Evolutionary conservation across 2,797 vertebrate species (phyloP).

Genomic region (Enteromius unitaeniatus): DNA sequence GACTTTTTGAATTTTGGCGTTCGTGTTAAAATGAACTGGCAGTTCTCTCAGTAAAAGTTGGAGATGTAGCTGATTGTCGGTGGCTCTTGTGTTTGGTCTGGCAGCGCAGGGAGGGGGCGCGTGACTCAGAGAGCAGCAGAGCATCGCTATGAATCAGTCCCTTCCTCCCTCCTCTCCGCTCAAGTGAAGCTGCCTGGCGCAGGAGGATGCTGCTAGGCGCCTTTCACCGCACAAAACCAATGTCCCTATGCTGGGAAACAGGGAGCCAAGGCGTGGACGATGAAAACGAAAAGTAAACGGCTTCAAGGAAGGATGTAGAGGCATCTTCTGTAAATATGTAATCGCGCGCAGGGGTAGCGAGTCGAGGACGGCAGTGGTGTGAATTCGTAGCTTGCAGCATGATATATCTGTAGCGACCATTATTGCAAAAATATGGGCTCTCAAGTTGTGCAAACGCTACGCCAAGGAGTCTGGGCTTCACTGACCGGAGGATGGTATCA

Average conservation of each 20-base stretch:
- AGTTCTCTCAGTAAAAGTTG: neutral
- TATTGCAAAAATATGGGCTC: slow-evolving; percentile 81
- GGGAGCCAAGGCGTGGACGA: slow-evolving; percentile 31
- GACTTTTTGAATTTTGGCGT: too few relatives aligned
- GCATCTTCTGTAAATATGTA: slow-evolving; percentile 54
- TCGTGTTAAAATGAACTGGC: neutral
- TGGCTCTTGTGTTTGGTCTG: neutral
- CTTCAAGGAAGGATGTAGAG: slow-evolving; percentile 31
- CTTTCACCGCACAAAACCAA: slow-evolving; percentile 27
- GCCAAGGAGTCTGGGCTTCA: slow-evolving; percentile 96
- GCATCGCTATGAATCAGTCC: slow-evolving; percentile 40
- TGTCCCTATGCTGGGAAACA: slow-evolving; percentile 27
- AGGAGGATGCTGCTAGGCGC: slow-evolving; percentile 41
- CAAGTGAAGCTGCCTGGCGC: slow-evolving; percentile 20
- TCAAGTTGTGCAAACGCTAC: slow-evolving; percentile 90
- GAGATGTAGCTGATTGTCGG: neutral
- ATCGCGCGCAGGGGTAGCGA: slow-evolving; percentile 58
- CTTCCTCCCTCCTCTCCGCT: slow-evolving; percentile 30
- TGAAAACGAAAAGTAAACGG: slow-evolving; percentile 47
- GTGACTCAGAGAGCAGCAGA: slow-evolving; percentile 32
- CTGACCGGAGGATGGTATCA: slow-evolving; percentile 97
- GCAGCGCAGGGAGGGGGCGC: slow-evolving; percentile 26
- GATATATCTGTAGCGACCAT: slow-evolving; percentile 53
- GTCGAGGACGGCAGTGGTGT: slow-evolving; percentile 53
- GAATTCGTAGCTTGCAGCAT: slow-evolving; percentile 46